Percentiles rank a stretch among this genome's conserved stretches.
Conservation (phyloP, 2,888 invertebrate genomes). For the Andrena trimmerana region DNA sequence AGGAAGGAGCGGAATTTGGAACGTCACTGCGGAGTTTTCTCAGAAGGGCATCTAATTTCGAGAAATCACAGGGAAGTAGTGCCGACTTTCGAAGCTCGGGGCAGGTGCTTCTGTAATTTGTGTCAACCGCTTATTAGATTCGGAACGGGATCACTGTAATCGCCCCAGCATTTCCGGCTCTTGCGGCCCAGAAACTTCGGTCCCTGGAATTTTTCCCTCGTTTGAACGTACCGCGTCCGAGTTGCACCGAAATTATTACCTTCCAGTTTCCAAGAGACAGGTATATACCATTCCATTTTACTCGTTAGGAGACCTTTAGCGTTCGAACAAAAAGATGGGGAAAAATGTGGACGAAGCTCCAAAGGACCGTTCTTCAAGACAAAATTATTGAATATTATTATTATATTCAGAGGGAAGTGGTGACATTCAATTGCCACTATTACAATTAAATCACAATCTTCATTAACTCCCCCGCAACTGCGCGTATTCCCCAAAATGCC, state of each 20-base stretch:
- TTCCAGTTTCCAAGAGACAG: slow-evolving; percentile 59
- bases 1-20: slow-evolving; percentile 33
- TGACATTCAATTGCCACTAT: too few species aligned
- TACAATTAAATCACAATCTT: too few species aligned
- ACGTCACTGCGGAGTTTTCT: slow-evolving; percentile 47
- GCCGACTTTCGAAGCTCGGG: slow-evolving; percentile 48
- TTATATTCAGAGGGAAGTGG: too few species aligned
- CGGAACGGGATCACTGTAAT: slow-evolving; percentile 66
- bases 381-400: too few species aligned
- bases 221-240: slow-evolving; percentile 19
- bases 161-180: slow-evolving; percentile 51
- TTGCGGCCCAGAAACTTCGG: slow-evolving; percentile 39
- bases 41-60: slow-evolving; percentile 48
- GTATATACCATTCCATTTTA: slow-evolving; percentile 39
- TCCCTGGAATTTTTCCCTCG: slow-evolving; percentile 46
- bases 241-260: slow-evolving; percentile 42
- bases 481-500: too few species aligned
- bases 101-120: slow-evolving; percentile 69
- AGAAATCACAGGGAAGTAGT: slow-evolving; percentile 55
- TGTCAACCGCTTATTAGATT: slow-evolving; percentile 69
- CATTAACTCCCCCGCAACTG: too few species aligned
- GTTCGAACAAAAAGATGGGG: neutral
- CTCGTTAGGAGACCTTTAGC: neutral
- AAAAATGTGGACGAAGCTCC: neutral
- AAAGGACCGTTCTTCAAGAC: too few species aligned